Base-by-base conservation (phyloP, 2,888 invertebrate genomes). In the Dendrolimus houi region DNA sequence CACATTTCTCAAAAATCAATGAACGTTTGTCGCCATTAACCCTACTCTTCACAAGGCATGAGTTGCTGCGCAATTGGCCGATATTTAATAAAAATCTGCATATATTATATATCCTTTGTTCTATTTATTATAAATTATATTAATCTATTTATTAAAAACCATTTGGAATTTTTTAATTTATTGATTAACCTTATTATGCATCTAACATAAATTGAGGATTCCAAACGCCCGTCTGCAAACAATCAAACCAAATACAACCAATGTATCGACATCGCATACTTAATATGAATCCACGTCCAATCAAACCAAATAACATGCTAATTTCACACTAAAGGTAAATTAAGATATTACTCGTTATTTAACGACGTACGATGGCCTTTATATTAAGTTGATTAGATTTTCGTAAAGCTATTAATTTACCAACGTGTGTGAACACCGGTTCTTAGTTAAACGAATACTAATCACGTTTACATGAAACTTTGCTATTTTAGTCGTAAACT, bases 321-420 rank as follows among this genome's bases (percentile, higher is more conserved):
- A 65, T 60, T 62, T 53, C 55, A 63, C 52, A 58, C 54, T 58
- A 58, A 68, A 60, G 60, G 54, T 54, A 61, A 67, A 69, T 66
- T 57, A 69, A 71, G 66, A 67, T 57, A 61, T 67, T 65, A 57
- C 66, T 62, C 57, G 59, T 62, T 56, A 53, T 62, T 62, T 63
- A 65, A 69, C 60, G 60, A 56, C 52, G 53, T 60, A 61, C 63
- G 56, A 63, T 65, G 58, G 41, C 55, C 58, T 61, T 60, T 71
- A 62, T 64, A 69, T 67, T 64, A 65, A 60, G 57, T 59, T 59
- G 63, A 57, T 40, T 67, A 60, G 59, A 60, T 55, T 62, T 63
- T 61, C 58, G 47, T 53, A 53, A 41, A 53, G 52, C 59, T 57
- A 67, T 67, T 64, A 12, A 66, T 66, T 64, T 58, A 67, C 62